Evolutionary conservation across 2,797 vertebrate genomes (phyloP), one percentile per base, ranked within the genome.

Genomic region (Merluccius polli): DNA sequence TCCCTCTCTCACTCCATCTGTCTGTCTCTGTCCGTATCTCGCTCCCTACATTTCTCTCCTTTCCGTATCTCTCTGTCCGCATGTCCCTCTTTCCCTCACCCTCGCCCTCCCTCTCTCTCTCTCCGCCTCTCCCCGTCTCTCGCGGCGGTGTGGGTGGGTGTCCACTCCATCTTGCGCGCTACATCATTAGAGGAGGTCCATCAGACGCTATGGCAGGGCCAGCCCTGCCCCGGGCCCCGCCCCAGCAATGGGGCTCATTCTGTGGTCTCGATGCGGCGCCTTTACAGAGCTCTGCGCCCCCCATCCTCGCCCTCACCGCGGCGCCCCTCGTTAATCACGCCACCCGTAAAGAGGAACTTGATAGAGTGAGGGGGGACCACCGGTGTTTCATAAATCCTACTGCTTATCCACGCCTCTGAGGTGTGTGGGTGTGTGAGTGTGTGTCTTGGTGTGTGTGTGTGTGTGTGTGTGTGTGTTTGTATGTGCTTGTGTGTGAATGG

Each of bases 361-460:
- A 91, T 90, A 81, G 92, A 91, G 87, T 88, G 89, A 89, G 89
- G 87, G 89, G 89, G 81, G 81, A 86, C 86, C 84, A 86, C 85
- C 85, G 81, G 82, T 87, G 88, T 91, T 93, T 92, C 92, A 92
- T 93, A 93, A 93, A 93, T 93, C 91, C 91, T 90, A 82, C 83
- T 90, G 89, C 92, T 93, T 93, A 93, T 90, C 90, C 89, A 89
- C 82, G 76, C 85, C 91, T 88, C 83, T 83, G 75, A 89, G 77
- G 77, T 73, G 32, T 41, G 41, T 71, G 74, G 88, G 87, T 87
- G 84, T 87, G 82, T 75, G 83, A 80, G 80, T 80, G 73, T 75
- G 21, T 80, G n/a, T n/a, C n/a, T n/a, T n/a, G n/a, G 41, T 71
- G 11, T 75, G 38, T 75, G 67, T 75, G 65, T 41, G 41, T 71